phyloP scores from a whole-genome alignment of 1,140 invertebrate genomes.

The Bombus picipes region DNA sequence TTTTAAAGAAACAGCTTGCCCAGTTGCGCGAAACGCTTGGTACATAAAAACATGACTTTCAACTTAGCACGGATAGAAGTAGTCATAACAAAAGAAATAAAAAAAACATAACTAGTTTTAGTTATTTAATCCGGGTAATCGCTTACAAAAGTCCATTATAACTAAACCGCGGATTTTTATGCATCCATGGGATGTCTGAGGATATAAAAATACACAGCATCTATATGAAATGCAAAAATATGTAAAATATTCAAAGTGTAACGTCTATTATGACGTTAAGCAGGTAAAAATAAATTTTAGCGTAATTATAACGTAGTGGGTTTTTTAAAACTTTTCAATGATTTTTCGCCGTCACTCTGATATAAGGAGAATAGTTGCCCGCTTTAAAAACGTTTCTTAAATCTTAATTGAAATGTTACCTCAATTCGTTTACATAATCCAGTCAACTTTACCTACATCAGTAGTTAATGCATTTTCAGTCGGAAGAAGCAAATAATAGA shows the following conservation, averaged over 20 bases:
- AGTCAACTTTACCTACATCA: not conserved
- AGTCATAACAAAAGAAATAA: not conserved
- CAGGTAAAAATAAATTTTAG: no score
- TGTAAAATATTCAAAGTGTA: no score
- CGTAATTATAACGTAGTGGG: not conserved
- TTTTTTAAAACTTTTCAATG: not conserved
- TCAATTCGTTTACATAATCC: slow-evolving; percentile 33
- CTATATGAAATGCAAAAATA: no score
- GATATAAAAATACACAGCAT: no score
- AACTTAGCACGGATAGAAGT: not conserved
- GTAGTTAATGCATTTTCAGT: slow-evolving; percentile 6
- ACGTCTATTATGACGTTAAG: no score
- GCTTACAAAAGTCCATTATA: no score
- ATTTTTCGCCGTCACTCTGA: not conserved
- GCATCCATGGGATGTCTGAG: no score
- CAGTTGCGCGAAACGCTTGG: not conserved
- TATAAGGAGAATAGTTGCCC: not conserved
- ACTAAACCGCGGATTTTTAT: no score
- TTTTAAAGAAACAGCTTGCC: not conserved
- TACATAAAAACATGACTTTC: not conserved
- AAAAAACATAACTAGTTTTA: not conserved
- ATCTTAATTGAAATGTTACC: slow-evolving; percentile 33
- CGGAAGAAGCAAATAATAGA: not conserved
- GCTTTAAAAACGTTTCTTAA: not conserved
- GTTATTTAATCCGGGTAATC: not conserved